Percentiles rank a stretch among this genome's conserved stretches.
Conservation (phyloP, 2,113 vertebrate genomes). For the Gallinago paraguaiae region DNA sequence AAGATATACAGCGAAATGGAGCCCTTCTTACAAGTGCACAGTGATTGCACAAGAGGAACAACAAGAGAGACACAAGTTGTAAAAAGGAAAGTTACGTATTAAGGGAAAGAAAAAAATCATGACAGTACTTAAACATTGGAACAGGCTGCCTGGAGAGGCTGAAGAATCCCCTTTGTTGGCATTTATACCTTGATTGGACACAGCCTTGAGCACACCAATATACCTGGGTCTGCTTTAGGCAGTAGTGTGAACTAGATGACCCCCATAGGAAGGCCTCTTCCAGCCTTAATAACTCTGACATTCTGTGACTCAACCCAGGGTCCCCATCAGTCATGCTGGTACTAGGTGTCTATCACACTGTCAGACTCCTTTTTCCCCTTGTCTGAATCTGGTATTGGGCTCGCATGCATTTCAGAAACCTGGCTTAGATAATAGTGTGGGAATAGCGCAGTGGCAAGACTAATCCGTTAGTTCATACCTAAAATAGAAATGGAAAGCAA, state of each 20-base stretch:
- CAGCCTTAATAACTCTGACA: neutral
- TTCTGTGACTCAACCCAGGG: neutral
- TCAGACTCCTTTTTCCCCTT: neutral
- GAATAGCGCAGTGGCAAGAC: neutral
- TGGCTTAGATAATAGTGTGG: neutral
- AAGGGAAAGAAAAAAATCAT: accelerated
- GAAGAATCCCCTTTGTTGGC: neutral
- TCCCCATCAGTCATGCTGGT: neutral
- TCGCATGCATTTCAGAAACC: neutral
- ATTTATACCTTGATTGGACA: neutral
- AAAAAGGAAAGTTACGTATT: neutral
- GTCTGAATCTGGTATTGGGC: neutral
- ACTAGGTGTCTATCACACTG: neutral
- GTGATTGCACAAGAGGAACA: neutral
- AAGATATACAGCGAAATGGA: neutral
- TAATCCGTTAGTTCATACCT: neutral
- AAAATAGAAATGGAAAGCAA: neutral
- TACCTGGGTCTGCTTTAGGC: neutral
- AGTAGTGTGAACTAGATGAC: neutral
- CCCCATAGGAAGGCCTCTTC: neutral
- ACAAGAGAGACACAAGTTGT: neutral
- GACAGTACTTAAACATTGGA: neutral
- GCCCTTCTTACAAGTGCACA: neutral
- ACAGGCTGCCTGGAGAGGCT: neutral
- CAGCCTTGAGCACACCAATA: neutral